Evolutionary conservation across 2,797 vertebrate genomes (phyloP).

Genomic region (Micrastur ruficollis): DNA sequence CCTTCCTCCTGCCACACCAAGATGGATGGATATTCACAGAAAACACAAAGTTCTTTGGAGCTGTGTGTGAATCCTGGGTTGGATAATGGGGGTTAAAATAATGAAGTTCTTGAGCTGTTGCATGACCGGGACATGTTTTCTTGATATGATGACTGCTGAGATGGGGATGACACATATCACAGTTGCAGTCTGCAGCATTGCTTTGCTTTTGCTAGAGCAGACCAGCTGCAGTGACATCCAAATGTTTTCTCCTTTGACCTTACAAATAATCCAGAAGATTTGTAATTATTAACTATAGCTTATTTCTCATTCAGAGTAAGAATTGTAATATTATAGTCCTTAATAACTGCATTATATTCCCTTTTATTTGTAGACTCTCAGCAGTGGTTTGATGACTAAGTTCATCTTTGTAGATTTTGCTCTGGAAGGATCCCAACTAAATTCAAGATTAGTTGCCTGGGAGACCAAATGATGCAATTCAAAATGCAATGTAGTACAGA

Average conservation of each 20-base stretch:
- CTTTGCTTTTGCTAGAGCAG: not conserved
- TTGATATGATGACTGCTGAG: not conserved
- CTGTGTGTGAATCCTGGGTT: not conserved
- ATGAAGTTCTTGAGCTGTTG: not conserved
- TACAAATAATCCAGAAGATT: not conserved
- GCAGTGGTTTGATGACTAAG: not conserved
- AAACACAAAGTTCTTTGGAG: not conserved
- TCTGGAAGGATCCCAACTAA: not conserved
- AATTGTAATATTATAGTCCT: not conserved
- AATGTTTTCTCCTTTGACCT: not conserved
- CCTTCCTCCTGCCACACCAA: not conserved
- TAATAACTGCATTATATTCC: not conserved
- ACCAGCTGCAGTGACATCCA: not conserved
- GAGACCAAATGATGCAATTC: constrained; percentile 18
- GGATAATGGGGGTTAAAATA: not conserved
- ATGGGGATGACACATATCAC: not conserved
- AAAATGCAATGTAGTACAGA: not conserved
- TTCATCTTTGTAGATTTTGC: not conserved
- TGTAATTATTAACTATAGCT: not conserved
- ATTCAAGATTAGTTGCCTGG: constrained; percentile 30
- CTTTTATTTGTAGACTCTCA: not conserved
- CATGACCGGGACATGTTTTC: not conserved
- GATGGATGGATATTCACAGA: not conserved
- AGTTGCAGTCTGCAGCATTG: not conserved
- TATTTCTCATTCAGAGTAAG: not conserved